Base-by-base conservation (phyloP, 2,888 invertebrate species). In the Hypercompe scribonia region DNA sequence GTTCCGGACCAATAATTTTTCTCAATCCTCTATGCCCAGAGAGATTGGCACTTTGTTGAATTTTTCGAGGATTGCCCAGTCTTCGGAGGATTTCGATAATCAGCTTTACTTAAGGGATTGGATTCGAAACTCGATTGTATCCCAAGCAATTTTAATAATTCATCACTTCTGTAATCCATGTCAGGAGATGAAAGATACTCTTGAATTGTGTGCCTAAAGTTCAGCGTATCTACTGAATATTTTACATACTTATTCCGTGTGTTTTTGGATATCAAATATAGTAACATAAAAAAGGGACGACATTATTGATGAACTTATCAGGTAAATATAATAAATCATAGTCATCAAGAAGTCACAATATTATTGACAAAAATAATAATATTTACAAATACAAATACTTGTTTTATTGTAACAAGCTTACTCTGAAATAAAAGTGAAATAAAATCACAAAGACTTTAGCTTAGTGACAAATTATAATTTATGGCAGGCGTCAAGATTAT, bases 31-130 rank as follows among this genome's bases (percentile, higher is more conserved):
- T 85, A 86, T 84, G 86, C 86, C 87, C 88, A 89, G 90, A 89
- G 90, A 92, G 92, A 94, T 94, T 94, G 94, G 92, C 92, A 93
- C 92, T 95, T 93, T 92, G 90, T 86, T 92, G 90, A 92, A 91
- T 92, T 91, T 84, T 93, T 91, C 90, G 89, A 89, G 89, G 89
- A 88, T 87, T 85, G 88, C 86, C 85, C 87, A 87, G 87, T 89
- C 91, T 90, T 89, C 86, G 78, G 89, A 88, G 92, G 90, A 92
- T 93, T 91, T 89, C 91, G 89, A 94, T 94, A 95, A 94, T 94
- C 94, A 94, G 93, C 93, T 94, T 94, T 94, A 93, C 95, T 94
- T 95, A 94, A 94, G 93, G 93, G 93, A 95, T 94, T 94, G 94
- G 92, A 92, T 94, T 91, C 91, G 90, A 92, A 94, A 93, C 90